These are phyloP conservation scores for Pedionomus torquatus DNA, from an alignment of 2,113 vertebrate species.

Conservation along the genomic window DNA sequence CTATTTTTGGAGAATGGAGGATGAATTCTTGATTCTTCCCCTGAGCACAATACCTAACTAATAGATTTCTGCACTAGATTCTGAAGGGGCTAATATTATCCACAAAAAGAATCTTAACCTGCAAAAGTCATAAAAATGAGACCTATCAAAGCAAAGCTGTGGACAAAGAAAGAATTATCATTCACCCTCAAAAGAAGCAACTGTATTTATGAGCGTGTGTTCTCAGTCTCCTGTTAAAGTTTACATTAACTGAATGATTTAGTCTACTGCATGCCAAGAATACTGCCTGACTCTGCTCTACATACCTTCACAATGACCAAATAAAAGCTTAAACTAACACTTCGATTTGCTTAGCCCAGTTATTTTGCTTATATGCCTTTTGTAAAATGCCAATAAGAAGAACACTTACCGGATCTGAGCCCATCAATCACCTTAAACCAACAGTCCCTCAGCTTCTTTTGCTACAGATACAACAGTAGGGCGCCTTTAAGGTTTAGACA, in stretches of 20 bases:
- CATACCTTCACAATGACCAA: background rate
- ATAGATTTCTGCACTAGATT: background rate
- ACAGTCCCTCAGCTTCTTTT: conserved; percentile 6
- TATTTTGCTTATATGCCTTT: background rate
- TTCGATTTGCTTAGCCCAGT: background rate
- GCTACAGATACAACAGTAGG: background rate
- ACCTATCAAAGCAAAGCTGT: background rate
- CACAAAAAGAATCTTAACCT: background rate
- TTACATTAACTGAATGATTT: background rate
- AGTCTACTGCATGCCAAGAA: background rate
- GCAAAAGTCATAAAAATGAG: background rate
- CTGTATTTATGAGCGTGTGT: background rate
- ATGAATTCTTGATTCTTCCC: background rate
- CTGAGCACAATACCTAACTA: background rate
- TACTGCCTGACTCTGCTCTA: background rate
- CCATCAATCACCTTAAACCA: background rate
- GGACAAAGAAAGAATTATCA: background rate
- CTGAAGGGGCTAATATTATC: background rate
- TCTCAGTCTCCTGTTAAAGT: background rate
- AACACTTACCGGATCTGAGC: background rate
- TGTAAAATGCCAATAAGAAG: background rate
- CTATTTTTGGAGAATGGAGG: background rate
- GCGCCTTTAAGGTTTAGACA: background rate
- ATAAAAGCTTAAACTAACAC: background rate
- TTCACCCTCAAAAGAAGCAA: background rate